Percentiles rank a stretch among this genome's conserved stretches.
phyloP scores from a whole-genome alignment of 1,140 invertebrate species.

The Bilobella aurantiaca region DNA sequence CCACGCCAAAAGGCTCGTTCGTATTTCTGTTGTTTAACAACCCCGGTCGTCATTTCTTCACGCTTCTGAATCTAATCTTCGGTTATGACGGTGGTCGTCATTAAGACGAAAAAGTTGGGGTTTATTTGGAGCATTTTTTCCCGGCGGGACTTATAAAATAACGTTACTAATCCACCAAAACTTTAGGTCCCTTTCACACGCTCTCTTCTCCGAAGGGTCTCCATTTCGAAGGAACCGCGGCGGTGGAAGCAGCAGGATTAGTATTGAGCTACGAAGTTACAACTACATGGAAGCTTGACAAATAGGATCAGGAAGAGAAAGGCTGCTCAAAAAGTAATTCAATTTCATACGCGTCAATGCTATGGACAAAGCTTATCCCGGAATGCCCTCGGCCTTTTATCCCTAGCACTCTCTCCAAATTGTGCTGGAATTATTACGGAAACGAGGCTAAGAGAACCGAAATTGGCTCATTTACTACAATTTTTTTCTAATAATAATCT shows the following conservation, averaged over 20 bases:
- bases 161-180: too few species aligned
- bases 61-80: constrained; percentile 7
- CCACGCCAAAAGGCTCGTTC: too few species aligned
- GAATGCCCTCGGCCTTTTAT: too few species aligned
- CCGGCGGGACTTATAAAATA: too few species aligned
- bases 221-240: too few species aligned
- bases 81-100: neutral
- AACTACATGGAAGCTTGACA: constrained; percentile 11
- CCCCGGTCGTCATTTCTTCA: neutral
- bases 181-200: neutral
- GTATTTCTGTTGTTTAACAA: neutral
- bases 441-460: too few species aligned
- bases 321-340: neutral
- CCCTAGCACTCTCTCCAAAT: too few species aligned
- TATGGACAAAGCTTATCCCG: too few species aligned
- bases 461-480: too few species aligned
- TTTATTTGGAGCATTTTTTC: neutral
- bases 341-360: neutral
- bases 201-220: too few species aligned
- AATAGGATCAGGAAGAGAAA: neutral
- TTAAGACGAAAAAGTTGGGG: neutral
- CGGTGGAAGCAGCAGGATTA: neutral
- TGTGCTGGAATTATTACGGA: too few species aligned
- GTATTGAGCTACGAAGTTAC: neutral
- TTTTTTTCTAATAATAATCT: too few species aligned